A percentile compares a stretch with the other conserved stretches of the same genome.
Conservation (phyloP, 2,797 vertebrate genomes). For the Crocidura indochinensis region DNA sequence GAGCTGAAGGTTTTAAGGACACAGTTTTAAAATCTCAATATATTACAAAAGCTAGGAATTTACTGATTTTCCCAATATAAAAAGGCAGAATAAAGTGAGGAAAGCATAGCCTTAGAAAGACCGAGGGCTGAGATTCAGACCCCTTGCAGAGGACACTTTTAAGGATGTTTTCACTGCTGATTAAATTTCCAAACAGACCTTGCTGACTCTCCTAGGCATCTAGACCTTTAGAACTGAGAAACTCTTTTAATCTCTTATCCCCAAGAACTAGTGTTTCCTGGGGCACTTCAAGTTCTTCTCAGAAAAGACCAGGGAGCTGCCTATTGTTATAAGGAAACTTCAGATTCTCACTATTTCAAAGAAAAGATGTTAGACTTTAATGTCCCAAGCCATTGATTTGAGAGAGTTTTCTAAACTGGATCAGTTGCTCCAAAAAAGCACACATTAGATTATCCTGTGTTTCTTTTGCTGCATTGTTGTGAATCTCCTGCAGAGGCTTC, state of each 20-base stretch:
- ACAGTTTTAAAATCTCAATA: constrained; percentile 18
- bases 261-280: constrained; percentile 67
- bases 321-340: constrained; percentile 66
- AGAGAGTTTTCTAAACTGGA: constrained; percentile 34
- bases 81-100: neutral
- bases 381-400: constrained; percentile 58
- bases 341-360: constrained; percentile 54
- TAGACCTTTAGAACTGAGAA: constrained; percentile 71
- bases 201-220: constrained; percentile 50
- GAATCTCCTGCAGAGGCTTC: constrained; percentile 22
- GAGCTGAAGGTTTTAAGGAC: neutral
- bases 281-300: constrained; percentile 70
- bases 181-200: constrained; percentile 59
- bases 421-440: constrained; percentile 50
- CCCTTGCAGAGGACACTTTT: constrained; percentile 30
- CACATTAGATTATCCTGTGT: constrained; percentile 44
- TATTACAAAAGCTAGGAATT: constrained; percentile 3
- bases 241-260: constrained; percentile 73
- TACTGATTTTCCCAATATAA: neutral
- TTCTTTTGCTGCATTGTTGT: constrained; percentile 6
- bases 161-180: constrained; percentile 30
- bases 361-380: constrained; percentile 61
- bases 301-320: constrained; percentile 29
- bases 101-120: neutral
- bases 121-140: neutral